These are phyloP conservation scores for Onthophagus taurus DNA, from an alignment of 1,140 invertebrate genomes.

Conservation along the genomic window DNA sequence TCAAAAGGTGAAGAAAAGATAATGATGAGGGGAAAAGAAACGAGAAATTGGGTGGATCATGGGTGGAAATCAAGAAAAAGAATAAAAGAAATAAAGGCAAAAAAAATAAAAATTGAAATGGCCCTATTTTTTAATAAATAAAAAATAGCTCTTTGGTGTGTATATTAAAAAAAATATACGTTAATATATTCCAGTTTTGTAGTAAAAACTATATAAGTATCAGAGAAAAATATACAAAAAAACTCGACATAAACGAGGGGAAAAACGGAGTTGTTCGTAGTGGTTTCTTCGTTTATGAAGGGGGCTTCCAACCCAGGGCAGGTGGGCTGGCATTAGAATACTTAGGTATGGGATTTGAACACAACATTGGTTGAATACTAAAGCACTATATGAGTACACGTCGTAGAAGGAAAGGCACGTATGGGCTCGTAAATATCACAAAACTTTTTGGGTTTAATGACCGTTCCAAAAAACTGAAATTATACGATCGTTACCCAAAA, in stretches of 20 bases:
- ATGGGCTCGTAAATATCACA: constrained; percentile 19
- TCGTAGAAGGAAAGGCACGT: constrained; percentile 9
- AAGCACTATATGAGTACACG: constrained; percentile 17
- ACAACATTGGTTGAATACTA: constrained; percentile 32
- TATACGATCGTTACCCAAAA: too few species aligned
- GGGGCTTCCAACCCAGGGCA: too few species aligned
- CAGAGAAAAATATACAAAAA: constrained; percentile 29
- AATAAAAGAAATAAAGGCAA: too few species aligned
- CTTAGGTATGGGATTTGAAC: constrained; percentile 36
- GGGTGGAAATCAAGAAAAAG: too few species aligned
- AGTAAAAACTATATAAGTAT: constrained; percentile 35
- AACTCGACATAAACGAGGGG: constrained; percentile 29
- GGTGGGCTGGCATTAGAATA: too few species aligned
- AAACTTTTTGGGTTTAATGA: too few species aligned
- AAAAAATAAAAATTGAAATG: too few species aligned
- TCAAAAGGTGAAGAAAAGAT: too few species aligned
- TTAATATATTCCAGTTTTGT: constrained; percentile 34
- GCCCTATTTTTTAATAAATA: constrained; percentile 35
- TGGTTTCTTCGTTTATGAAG: constrained; percentile 1
- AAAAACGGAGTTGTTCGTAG: constrained; percentile 10
- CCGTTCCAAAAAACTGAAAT: too few species aligned
- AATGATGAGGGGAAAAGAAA: too few species aligned
- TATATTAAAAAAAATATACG: constrained; percentile 38
- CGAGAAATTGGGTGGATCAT: too few species aligned
- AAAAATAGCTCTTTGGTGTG: constrained; percentile 40